phyloP scores from a whole-genome alignment of 2,113 vertebrate species.

The Pagrus major region DNA sequence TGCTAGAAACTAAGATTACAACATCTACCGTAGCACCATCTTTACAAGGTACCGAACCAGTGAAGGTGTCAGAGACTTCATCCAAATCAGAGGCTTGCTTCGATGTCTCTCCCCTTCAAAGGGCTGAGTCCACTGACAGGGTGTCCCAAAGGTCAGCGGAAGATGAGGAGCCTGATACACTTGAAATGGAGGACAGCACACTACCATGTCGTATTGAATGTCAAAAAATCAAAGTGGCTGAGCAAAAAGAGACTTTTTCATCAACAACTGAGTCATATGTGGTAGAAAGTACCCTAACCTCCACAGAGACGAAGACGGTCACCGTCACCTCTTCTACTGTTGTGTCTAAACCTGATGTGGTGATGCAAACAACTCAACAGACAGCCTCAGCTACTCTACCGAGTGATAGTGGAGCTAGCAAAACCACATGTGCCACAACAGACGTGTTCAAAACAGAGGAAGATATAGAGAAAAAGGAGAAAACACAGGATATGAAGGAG shows the following conservation, averaged over 20 bases:
- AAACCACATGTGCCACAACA: constrained; percentile 67
- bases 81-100: constrained; percentile 74
- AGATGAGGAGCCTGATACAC: constrained; percentile 72
- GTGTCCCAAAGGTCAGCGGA: constrained; percentile 67
- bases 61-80: constrained; percentile 44
- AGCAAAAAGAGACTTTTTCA: constrained; percentile 55
- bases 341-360: constrained; percentile 62
- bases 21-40: constrained; percentile 23
- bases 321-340: constrained; percentile 48
- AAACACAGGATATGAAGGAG: constrained; percentile 42
- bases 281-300: constrained; percentile 30
- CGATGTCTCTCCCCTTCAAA: constrained; percentile 84
- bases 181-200: constrained; percentile 76
- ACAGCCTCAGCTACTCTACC: constrained; percentile 74
- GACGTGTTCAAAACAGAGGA: constrained; percentile 51
- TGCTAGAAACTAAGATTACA: constrained; percentile 38
- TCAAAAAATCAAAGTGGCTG: constrained; percentile 69
- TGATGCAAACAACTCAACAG: constrained; percentile 58
- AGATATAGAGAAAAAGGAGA: constrained; percentile 37
- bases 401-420: constrained; percentile 51
- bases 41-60: constrained; percentile 34
- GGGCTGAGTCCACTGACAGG: constrained; percentile 77
- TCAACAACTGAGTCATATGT: constrained; percentile 33
- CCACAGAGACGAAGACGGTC: constrained; percentile 54
- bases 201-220: constrained; percentile 81